phyloP scores from a whole-genome alignment of 2,113 vertebrate genomes.

The Ptilorrhoa leucosticta region DNA sequence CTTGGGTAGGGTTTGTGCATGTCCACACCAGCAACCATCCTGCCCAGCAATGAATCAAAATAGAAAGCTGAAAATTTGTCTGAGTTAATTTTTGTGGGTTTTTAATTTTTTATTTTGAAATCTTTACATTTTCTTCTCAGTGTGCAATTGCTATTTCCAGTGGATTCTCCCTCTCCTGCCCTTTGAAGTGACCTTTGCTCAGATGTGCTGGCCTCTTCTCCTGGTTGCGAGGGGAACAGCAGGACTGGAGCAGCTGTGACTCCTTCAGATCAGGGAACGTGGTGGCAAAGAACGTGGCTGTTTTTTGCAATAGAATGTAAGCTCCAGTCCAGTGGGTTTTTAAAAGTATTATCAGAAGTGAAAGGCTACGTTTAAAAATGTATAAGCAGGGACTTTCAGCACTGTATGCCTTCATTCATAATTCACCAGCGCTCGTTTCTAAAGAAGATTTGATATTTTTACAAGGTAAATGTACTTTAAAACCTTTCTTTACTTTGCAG shows the following conservation, averaged over 20 bases:
- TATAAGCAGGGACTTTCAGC: constrained; percentile 44
- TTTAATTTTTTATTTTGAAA: background rate
- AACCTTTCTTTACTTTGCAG: constrained; percentile 51
- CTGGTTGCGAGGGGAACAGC: background rate
- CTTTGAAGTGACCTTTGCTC: background rate
- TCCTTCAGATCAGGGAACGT: background rate
- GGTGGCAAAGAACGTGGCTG: background rate
- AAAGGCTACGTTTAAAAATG: constrained; percentile 64
- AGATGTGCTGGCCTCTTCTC: background rate
- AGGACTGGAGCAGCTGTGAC: background rate
- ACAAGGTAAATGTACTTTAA: constrained; percentile 58
- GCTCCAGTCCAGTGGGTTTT: background rate
- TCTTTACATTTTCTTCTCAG: background rate
- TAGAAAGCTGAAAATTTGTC: background rate
- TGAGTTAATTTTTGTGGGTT: background rate
- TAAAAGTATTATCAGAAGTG: constrained; percentile 31
- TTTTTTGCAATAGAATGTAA: background rate
- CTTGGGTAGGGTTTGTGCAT: background rate
- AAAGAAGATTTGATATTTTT: constrained; percentile 47
- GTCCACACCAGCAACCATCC: background rate
- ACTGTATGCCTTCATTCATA: constrained; percentile 51
- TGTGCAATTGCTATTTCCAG: background rate
- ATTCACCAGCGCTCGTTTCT: constrained; percentile 44
- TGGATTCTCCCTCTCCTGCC: background rate
- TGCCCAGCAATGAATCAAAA: background rate